Percentiles rank a stretch among this genome's conserved stretches.
These are phyloP conservation scores for Zoanthus solanderi DNA, from an alignment of 92 coral and sea anemone species.

Conservation along the genomic window DNA sequence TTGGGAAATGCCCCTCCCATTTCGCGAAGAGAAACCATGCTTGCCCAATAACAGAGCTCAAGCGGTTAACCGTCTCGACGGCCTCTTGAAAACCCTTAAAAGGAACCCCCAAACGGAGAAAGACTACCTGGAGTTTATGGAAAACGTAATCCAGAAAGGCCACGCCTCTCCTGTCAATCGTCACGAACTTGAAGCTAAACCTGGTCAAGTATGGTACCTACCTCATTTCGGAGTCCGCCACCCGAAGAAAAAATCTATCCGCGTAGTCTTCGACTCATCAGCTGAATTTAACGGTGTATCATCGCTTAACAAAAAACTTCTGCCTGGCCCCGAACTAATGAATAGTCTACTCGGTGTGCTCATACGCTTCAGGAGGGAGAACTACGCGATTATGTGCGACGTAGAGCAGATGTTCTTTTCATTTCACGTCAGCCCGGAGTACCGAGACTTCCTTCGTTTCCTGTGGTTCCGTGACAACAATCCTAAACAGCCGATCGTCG, in stretches of 20 bases:
- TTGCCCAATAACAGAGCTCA: slow-evolving; percentile 23
- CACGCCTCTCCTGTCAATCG: slow-evolving; percentile 27
- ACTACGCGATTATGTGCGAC: slow-evolving; percentile 19
- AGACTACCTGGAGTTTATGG: slow-evolving; percentile 43
- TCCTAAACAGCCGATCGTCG: neutral
- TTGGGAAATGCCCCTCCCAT: no score
- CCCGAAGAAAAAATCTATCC: slow-evolving; percentile 31
- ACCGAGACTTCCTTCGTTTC: slow-evolving; percentile 38
- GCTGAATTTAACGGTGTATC: slow-evolving; percentile 34
- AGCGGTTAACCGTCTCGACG: slow-evolving; percentile 27
- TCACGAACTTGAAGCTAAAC: neutral
- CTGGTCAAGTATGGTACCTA: slow-evolving; percentile 16
- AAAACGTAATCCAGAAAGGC: slow-evolving; percentile 18
- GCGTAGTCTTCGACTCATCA: slow-evolving; percentile 41
- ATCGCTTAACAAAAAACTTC: slow-evolving; percentile 29
- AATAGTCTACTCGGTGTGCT: slow-evolving; percentile 46
- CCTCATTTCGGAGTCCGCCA: slow-evolving; percentile 32
- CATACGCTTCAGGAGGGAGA: slow-evolving; percentile 43
- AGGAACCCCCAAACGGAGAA: slow-evolving; percentile 28
- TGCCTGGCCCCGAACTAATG: slow-evolving; percentile 53
- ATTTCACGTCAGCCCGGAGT: slow-evolving; percentile 26
- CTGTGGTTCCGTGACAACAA: slow-evolving; percentile 32
- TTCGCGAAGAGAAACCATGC: neutral
- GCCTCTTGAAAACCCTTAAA: slow-evolving; percentile 26
- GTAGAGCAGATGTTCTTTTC: slow-evolving; percentile 19